phyloP scores from a whole-genome alignment of 1,140 invertebrate genomes.

The Contarinia nasturtii region DNA sequence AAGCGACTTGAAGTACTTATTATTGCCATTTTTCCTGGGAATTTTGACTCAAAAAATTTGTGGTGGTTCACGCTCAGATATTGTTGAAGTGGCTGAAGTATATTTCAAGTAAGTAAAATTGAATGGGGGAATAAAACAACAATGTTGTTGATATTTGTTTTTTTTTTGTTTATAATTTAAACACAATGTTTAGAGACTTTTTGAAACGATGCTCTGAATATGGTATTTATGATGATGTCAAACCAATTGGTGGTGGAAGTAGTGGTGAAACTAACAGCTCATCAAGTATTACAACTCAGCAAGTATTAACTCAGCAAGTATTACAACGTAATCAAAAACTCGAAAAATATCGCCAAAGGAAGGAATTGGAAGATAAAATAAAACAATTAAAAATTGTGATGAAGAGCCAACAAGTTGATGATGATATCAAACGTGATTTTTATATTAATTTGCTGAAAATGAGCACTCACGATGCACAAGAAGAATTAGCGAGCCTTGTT shows the following conservation, averaged over 20 bases:
- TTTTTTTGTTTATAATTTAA: too few relatives aligned
- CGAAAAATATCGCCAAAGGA: slow-evolving; percentile 56
- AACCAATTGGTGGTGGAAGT: too few relatives aligned
- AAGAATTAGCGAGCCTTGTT: slow-evolving; percentile 56
- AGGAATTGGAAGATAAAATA: slow-evolving; percentile 55
- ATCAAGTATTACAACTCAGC: slow-evolving; percentile 14
- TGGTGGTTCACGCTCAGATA: slow-evolving; percentile 36
- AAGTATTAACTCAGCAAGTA: slow-evolving; percentile 23
- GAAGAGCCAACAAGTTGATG: slow-evolving; percentile 44
- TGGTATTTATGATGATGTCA: slow-evolving; percentile 29
- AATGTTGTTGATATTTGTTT: neutral
- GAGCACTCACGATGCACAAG: slow-evolving; percentile 51
- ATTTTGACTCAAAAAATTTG: slow-evolving; percentile 50
- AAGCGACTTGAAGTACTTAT: slow-evolving; percentile 63
- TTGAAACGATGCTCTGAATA: slow-evolving; percentile 61
- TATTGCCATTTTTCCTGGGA: slow-evolving; percentile 68
- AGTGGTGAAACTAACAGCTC: too few relatives aligned
- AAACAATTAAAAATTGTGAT: slow-evolving; percentile 39
- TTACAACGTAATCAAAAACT: slow-evolving; percentile 51
- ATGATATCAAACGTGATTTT: slow-evolving; percentile 65
- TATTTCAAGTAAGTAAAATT: slow-evolving; percentile 42
- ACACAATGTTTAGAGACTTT: slow-evolving; percentile 66
- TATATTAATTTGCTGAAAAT: slow-evolving; percentile 58
- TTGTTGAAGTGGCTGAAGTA: slow-evolving; percentile 52
- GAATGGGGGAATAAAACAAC: neutral